These are phyloP conservation scores for Peribatodes rhomboidaria DNA, from an alignment of 2,888 invertebrate genomes.

Conservation along the genomic window DNA sequence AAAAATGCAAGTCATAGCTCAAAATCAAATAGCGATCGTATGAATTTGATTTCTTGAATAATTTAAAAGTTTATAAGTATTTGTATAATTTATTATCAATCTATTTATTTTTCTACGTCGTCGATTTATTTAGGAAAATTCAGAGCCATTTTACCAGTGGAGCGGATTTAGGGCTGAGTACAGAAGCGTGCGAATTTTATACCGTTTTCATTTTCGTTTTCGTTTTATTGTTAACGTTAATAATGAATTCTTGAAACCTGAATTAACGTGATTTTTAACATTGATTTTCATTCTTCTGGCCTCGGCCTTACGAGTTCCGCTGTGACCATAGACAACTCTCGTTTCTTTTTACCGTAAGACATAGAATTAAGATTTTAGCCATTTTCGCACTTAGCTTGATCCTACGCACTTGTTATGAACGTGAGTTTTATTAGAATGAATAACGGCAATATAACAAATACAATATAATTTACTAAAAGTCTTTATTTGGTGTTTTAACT, in stretches of 20 bases:
- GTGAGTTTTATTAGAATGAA: too few relatives aligned
- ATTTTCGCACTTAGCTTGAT: conserved; percentile 76
- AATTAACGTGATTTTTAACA: too few relatives aligned
- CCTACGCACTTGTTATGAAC: conserved; percentile 6
- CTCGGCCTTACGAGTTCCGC: conserved; percentile 28
- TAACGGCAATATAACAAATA: too few relatives aligned
- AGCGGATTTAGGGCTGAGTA: conserved; percentile 34
- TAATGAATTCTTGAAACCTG: neutral
- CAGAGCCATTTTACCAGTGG: conserved; percentile 70
- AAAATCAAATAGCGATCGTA: conserved; percentile 17
- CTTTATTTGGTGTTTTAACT: too few relatives aligned
- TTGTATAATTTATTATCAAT: conserved; percentile 62
- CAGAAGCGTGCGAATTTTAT: neutral
- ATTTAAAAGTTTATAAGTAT: conserved; percentile 59
- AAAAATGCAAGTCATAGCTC: neutral
- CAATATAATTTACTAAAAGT: too few relatives aligned
- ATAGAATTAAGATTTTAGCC: conserved; percentile 82
- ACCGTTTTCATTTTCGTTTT: neutral
- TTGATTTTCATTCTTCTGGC: neutral
- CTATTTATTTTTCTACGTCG: conserved; percentile 74
- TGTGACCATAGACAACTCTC: conserved; percentile 80
- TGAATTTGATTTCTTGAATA: conserved; percentile 53
- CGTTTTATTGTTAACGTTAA: too few relatives aligned
- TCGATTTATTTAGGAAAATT: conserved; percentile 75
- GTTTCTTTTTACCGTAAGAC: conserved; percentile 79